Percentiles rank a stretch among this genome's conserved stretches.
Conservation (phyloP, 1,140 invertebrate species). For the Ceratina japonica region DNA sequence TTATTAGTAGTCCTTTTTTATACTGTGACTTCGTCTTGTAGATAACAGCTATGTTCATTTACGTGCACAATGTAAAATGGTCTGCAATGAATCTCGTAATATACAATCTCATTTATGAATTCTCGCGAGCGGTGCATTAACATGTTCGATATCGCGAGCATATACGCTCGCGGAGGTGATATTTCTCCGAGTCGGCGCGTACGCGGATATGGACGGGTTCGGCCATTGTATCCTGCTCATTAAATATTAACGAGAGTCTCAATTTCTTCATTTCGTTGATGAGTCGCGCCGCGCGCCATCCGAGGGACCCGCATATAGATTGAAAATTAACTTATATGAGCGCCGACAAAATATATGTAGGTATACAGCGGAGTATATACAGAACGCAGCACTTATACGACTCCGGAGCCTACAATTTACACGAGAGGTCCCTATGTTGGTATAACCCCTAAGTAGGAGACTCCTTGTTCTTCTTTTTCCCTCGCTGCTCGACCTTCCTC, state of each 20-base stretch:
- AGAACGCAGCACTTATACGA: constrained; percentile 71
- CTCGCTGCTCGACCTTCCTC: constrained; percentile 4
- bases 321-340: constrained; percentile 81
- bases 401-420: constrained; percentile 75
- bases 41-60: too few relatives aligned
- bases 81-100: neutral
- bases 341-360: constrained; percentile 76
- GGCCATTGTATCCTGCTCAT: constrained; percentile 76
- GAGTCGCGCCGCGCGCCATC: constrained; percentile 75
- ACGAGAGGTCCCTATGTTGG: constrained; percentile 66
- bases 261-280: constrained; percentile 80
- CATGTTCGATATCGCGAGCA: constrained; percentile 2
- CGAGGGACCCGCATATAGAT: constrained; percentile 79
- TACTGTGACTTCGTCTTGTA: too few relatives aligned
- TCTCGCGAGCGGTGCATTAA: neutral
- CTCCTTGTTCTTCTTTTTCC: constrained; percentile 52
- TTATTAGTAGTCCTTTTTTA: too few relatives aligned
- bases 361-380: constrained; percentile 49
- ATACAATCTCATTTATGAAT: neutral
- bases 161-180: constrained; percentile 63
- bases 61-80: too few relatives aligned
- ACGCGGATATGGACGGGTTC: constrained; percentile 17
- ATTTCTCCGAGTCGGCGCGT: constrained; percentile 59
- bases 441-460: constrained; percentile 73
- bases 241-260: constrained; percentile 80